These are phyloP conservation scores for Rhodinocichla rosea DNA, from an alignment of 2,113 vertebrate genomes.

Conservation along the genomic window DNA sequence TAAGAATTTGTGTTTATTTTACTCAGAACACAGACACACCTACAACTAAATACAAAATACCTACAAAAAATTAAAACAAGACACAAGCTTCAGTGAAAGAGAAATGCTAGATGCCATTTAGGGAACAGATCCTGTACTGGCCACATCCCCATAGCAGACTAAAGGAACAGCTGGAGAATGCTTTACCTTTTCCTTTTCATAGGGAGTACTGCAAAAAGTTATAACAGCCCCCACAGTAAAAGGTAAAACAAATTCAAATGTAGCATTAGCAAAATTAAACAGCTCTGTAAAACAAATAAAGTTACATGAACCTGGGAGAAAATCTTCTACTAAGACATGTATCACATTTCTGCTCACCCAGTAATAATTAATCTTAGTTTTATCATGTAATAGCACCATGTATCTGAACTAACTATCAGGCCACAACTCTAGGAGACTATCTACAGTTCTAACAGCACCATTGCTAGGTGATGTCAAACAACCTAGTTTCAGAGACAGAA, in stretches of 20 bases:
- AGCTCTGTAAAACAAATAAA: not conserved
- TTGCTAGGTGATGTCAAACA: not conserved
- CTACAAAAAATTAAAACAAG: not conserved
- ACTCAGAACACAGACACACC: not conserved
- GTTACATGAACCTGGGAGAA: not conserved
- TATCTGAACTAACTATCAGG: not conserved
- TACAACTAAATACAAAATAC: not conserved
- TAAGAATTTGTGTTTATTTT: not conserved
- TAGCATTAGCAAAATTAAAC: not conserved
- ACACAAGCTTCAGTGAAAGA: not conserved
- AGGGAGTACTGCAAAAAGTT: not conserved
- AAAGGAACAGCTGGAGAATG: not conserved
- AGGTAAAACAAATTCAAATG: not conserved
- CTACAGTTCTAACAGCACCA: not conserved
- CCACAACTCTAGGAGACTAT: not conserved
- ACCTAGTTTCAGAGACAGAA: not conserved
- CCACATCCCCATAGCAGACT: not conserved
- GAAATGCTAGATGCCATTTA: not conserved
- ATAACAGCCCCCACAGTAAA: not conserved
- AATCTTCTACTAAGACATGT: not conserved
- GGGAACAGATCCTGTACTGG: not conserved
- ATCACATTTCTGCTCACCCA: not conserved
- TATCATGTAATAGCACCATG: not conserved
- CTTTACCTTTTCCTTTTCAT: not conserved
- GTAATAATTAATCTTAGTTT: not conserved